Base-by-base conservation (phyloP, 2,888 invertebrate species). In the Drosophila nr. perissopoda region DNA sequence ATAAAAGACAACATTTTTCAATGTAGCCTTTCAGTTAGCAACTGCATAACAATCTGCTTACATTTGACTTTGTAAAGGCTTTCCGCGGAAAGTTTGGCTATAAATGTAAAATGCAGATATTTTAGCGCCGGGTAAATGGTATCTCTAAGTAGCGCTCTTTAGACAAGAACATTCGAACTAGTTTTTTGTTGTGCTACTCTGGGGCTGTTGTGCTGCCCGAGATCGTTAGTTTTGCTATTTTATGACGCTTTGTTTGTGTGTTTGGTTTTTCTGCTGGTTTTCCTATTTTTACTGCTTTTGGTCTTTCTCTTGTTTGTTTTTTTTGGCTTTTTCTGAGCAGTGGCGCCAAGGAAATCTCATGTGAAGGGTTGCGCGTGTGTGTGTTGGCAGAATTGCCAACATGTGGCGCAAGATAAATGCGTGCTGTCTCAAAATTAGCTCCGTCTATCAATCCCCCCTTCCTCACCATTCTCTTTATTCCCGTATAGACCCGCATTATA, bases 171-270 rank as follows among this genome's bases (percentile, higher is more conserved):
- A 16, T 8, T 53, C 21, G 0, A 5, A 2, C 8, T 33, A 21
- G 29, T 52, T 6, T 21, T 27, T 1, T 60, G 46, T 38, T 57
- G 49, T 60, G 25, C 61, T 62, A 52, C 59, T 78, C 38, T 51
- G 66, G 65, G 66, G 52, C 64, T 56, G 29, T 34, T 60, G 34
- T 31, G 58, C 77, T 83, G 82, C 71, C 76, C 70, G 64, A 81
- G 82, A 84, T 89, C 82, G 88, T 86, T 89, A 88, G 84, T 82
- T 85, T 81, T 76, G 74, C 73, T 68, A 76, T 69, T 84, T 84
- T 82, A 80, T 81, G 68, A 73, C 62, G 81, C 73, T 68, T 67
- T 25, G 46, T 77, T 49, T 68, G 46, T 49, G 67, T 64, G 56
- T 53, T 60, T 69, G 52, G 46, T 56, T n/a, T 60, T 62, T 61